Evolutionary conservation across 1,140 invertebrate genomes (phyloP), one percentile per base, ranked within the genome.

Genomic region (Akabosia matsudoensis): DNA sequence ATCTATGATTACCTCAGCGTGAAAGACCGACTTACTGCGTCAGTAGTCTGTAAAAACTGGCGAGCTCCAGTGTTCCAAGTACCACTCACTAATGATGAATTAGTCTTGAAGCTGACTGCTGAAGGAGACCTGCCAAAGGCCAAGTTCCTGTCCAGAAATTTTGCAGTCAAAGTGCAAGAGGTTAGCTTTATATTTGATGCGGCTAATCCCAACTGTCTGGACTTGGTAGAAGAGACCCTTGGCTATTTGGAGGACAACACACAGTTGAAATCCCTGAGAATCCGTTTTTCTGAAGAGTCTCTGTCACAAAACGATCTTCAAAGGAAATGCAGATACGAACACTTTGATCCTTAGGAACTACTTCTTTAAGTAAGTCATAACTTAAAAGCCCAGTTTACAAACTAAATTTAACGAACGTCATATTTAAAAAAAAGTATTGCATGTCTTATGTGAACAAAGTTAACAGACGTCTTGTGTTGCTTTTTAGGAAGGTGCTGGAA

Each of bases 1-100:
- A 76, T 79, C 33, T 79, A 77, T 52, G 34, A 64, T 13, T 76
- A 70, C 72, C 67, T 79, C 31, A 26, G 18, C 30, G 24, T 76
- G 3, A 31, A 76, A 74, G 78, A 79, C 52, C n/a, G 73, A 28
- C 67, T 79, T 4, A 64, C 14, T 14, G 78, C 78, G 10, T 76
- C 78, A 22, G 30, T 3, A 16, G 70, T 61, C 18, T 79, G 78
- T 51, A 28, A 33, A 24, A 79, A 79, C 45, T 79, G 78, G 78
- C 71, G 78, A 79, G 67, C 34, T 33, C 33, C 78, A 7, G 75
- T 71, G 2, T 79, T 79, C 51, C 78, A 79, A 76, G 75, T 77
- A 33, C 76, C 67, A 37, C 52, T 78, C n/a, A 18, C 24, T 30
- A 18, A 70, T 18, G 33, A 34, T 72, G 33, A 45, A 14, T 18